Percentiles rank a stretch among this genome's conserved stretches.
These are phyloP conservation scores for Astropecten irregularis DNA, from an alignment of 53 echinoderm and acorn worm genomes.

Conservation along the genomic window DNA sequence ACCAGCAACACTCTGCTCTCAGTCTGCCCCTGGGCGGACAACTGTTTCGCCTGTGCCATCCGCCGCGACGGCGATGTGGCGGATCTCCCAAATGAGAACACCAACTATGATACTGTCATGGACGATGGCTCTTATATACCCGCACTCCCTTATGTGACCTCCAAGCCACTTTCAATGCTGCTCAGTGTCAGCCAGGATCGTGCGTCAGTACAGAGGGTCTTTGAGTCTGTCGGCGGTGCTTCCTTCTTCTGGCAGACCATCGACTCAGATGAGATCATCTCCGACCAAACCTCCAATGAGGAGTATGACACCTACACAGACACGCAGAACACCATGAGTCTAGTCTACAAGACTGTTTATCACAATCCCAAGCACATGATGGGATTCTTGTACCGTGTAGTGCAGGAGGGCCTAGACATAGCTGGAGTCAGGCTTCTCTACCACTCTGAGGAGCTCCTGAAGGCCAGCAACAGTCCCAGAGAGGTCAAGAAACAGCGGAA, in stretches of 20 bases:
- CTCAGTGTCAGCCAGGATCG: constrained; percentile 62
- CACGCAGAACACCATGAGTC: constrained; percentile 87
- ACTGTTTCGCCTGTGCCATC: constrained; percentile 58
- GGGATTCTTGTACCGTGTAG: constrained; percentile 76
- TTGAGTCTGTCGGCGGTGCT: constrained; percentile 52
- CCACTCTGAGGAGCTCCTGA: constrained; percentile 56
- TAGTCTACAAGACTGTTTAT: constrained; percentile 81
- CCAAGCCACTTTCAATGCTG: constrained; percentile 79
- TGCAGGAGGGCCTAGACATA: constrained; percentile 85
- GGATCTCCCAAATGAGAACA: not conserved
- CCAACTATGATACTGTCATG: constrained; percentile 41
- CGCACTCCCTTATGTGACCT: constrained; percentile 71
- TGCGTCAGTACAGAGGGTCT: constrained; percentile 58
- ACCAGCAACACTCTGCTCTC: constrained; percentile 68
- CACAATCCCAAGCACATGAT: constrained; percentile 62
- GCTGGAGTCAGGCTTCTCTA: constrained; percentile 84
- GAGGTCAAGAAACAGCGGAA: not conserved
- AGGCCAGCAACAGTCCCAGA: not conserved
- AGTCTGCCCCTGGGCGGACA: constrained; percentile 75
- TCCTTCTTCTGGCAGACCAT: constrained; percentile 95
- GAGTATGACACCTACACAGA: constrained; percentile 67
- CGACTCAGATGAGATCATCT: constrained; percentile 68
- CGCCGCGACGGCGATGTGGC: constrained; percentile 64
- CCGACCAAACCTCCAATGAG: constrained; percentile 53
- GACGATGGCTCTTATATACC: constrained; percentile 88